phyloP scores from a whole-genome alignment of 2,888 invertebrate species.

The Drosophila ochracea region DNA sequence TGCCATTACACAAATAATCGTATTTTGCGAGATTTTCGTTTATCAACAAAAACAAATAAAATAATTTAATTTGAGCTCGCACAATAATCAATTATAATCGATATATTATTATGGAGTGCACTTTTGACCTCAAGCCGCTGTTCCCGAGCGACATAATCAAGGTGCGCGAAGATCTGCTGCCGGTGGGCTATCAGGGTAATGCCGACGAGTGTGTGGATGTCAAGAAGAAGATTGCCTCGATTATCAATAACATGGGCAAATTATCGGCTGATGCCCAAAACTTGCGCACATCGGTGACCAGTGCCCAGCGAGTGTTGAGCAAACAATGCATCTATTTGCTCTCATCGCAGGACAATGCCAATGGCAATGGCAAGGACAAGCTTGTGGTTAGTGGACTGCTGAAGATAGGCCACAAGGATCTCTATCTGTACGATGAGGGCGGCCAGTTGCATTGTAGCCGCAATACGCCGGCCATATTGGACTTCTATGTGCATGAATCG shows the following conservation, averaged over 20 bases:
- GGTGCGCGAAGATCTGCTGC: conserved; percentile 23
- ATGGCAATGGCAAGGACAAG: conserved; percentile 82
- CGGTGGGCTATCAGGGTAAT: not conserved
- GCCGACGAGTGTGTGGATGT: not conserved
- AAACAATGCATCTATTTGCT: conserved; percentile 74
- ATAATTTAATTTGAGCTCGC: not conserved
- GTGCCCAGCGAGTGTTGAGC: conserved; percentile 87
- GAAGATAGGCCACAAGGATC: conserved; percentile 94
- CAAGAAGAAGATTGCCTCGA: conserved; percentile 78
- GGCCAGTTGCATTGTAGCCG: conserved; percentile 90
- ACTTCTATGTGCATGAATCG: conserved; percentile 94
- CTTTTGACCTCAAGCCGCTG: conserved; percentile 31
- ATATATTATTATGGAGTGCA: conserved; percentile 10
- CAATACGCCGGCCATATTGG: conserved; percentile 93
- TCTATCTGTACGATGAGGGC: conserved; percentile 91
- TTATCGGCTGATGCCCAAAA: conserved; percentile 90
- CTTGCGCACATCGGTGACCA: conserved; percentile 89
- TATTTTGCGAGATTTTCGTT: not conserved
- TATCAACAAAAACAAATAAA: no score
- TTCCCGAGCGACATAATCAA: conserved; percentile 37
- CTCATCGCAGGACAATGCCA: conserved; percentile 76
- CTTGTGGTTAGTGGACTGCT: conserved; percentile 92
- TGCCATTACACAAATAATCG: not conserved
- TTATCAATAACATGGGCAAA: conserved; percentile 89
- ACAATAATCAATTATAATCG: not conserved